phyloP scores from a whole-genome alignment of 2,113 vertebrate genomes.

The Monopterus albus region DNA sequence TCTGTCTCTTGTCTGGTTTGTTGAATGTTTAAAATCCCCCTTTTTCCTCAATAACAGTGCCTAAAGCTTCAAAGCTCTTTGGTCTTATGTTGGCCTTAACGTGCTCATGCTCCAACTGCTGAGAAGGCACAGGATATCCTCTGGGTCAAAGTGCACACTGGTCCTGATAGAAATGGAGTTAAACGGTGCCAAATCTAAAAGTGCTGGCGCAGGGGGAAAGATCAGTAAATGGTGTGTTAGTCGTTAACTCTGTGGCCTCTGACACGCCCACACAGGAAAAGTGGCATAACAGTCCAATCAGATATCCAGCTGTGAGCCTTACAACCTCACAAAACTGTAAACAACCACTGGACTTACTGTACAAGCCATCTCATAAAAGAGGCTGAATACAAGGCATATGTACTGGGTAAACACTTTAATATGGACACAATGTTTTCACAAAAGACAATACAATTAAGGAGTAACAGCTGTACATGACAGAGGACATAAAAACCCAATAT shows the following conservation, averaged over 20 bases:
- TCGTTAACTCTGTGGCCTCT: conserved; percentile 64
- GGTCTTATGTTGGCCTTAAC: conserved; percentile 16
- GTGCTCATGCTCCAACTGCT: conserved; percentile 52
- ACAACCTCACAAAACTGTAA: conserved; percentile 21
- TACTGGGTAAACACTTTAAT: background rate
- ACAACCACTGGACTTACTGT: conserved; percentile 27
- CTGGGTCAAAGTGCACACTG: conserved; percentile 77
- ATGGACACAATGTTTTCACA: conserved; percentile 43
- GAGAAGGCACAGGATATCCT: conserved; percentile 78
- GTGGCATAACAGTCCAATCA: conserved; percentile 26
- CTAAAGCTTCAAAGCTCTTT: conserved; percentile 23
- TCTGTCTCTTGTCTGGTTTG: conserved; percentile 11
- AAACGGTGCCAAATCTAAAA: conserved; percentile 60
- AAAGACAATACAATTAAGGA: conserved; percentile 6
- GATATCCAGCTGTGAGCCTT: conserved; percentile 23
- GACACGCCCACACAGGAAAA: conserved; percentile 69
- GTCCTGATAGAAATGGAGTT: conserved; percentile 47
- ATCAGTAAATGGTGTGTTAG: conserved; percentile 63
- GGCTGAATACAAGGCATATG: background rate
- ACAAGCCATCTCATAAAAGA: conserved; percentile 17
- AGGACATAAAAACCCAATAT: background rate
- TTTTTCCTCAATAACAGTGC: conserved; percentile 8
- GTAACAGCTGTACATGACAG: background rate
- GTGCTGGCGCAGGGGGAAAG: conserved; percentile 67
- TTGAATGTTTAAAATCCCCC: conserved; percentile 8